Percentiles rank a stretch among this genome's conserved stretches.
These are phyloP conservation scores for Odontocerum albicorne DNA, from an alignment of 2,888 invertebrate genomes.

Conservation along the genomic window DNA sequence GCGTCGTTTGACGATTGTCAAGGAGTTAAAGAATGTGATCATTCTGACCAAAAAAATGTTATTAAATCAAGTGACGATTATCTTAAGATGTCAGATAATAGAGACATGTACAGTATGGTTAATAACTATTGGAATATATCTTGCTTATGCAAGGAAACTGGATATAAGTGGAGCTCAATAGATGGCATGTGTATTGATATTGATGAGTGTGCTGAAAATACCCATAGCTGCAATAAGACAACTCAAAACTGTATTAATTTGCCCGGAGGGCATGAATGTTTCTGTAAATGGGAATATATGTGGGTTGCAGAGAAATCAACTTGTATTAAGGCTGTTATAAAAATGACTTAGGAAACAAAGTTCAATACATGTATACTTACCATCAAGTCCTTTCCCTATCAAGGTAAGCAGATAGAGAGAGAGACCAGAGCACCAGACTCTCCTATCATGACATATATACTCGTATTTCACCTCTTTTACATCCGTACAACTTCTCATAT, in stretches of 20 bases:
- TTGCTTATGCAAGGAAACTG: constrained; percentile 55
- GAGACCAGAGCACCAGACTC: too few relatives aligned
- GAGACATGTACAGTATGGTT: constrained; percentile 51
- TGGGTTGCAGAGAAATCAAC: constrained; percentile 13
- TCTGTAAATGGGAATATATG: constrained; percentile 54
- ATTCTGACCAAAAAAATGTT: constrained; percentile 46
- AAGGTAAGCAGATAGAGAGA: too few relatives aligned
- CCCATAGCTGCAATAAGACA: constrained; percentile 47
- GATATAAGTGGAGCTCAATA: constrained; percentile 60
- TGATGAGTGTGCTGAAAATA: constrained; percentile 57
- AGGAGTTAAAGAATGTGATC: constrained; percentile 53
- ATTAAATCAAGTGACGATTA: constrained; percentile 39
- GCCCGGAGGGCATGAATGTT: constrained; percentile 53
- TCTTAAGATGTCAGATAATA: constrained; percentile 49
- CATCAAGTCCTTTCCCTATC: too few relatives aligned
- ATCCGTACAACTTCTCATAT: too few relatives aligned
- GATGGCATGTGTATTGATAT: constrained; percentile 65
- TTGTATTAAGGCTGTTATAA: too few relatives aligned
- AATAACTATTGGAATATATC: constrained; percentile 63
- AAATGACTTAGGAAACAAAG: too few relatives aligned
- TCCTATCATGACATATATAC: too few relatives aligned
- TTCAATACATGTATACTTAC: too few relatives aligned
- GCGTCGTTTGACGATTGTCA: constrained; percentile 48
- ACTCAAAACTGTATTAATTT: constrained; percentile 61
- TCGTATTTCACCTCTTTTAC: too few relatives aligned